A percentile compares a stretch with the other conserved stretches of the same genome.
phyloP scores from a whole-genome alignment of 2,888 invertebrate species.

The Yponomeuta cagnagella region DNA sequence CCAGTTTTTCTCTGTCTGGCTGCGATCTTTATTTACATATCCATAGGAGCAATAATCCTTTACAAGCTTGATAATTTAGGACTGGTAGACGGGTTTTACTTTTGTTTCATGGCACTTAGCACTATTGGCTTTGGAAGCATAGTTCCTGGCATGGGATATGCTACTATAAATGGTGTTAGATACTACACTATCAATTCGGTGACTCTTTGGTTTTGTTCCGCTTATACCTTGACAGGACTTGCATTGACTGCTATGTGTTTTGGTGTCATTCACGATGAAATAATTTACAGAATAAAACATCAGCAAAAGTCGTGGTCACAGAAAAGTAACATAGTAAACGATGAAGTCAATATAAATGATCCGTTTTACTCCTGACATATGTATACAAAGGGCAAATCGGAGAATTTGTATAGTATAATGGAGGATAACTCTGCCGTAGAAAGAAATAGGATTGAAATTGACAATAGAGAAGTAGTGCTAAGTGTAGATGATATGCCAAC shows the following conservation, averaged over 20 bases:
- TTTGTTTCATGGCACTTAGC: conserved; percentile 96
- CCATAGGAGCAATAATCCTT: conserved; percentile 91
- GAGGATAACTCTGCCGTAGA: conserved; percentile 63
- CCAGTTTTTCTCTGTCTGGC: conserved; percentile 92
- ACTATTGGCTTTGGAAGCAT: conserved; percentile 94
- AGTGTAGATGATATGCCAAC: conserved; percentile 68
- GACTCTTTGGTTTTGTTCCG: conserved; percentile 92
- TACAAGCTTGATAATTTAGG: conserved; percentile 94
- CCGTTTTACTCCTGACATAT: conserved; percentile 86
- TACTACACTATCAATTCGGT: conserved; percentile 78
- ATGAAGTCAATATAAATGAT: conserved; percentile 78
- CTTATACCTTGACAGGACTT: conserved; percentile 90
- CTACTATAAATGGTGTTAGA: conserved; percentile 68
- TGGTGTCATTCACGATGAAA: conserved; percentile 91
- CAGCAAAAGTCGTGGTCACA: conserved; percentile 79
- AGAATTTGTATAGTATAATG: conserved; percentile 76
- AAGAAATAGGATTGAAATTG: conserved; percentile 64
- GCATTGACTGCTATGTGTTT: conserved; percentile 94
- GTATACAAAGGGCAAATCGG: conserved; percentile 72
- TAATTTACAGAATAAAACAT: conserved; percentile 87
- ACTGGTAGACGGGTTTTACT: conserved; percentile 92
- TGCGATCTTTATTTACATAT: conserved; percentile 94
- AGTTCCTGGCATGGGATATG: conserved; percentile 81
- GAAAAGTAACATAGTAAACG: conserved; percentile 79
- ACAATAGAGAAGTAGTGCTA: conserved; percentile 69